Conservation (phyloP, 2,113 vertebrate genomes). For the Neopipo cinnamomea region DNA sequence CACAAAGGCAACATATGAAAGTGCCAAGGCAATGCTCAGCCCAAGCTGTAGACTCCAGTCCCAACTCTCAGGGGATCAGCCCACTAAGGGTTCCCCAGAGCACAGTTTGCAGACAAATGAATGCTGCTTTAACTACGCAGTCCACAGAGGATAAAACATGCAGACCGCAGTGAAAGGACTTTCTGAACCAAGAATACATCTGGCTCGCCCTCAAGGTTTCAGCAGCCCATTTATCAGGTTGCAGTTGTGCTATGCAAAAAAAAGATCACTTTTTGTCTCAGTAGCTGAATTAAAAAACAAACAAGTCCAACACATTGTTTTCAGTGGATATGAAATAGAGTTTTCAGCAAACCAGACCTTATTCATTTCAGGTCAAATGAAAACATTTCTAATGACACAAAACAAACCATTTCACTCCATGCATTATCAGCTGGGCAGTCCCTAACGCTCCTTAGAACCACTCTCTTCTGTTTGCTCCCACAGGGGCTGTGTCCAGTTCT, state of each 20-base stretch:
- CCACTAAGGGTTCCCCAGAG: background rate
- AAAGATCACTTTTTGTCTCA: background rate
- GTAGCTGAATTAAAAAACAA: background rate
- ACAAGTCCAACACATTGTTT: background rate
- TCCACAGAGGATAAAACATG: background rate
- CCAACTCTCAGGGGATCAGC: background rate
- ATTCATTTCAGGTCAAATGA: background rate
- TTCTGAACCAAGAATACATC: background rate
- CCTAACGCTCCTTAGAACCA: background rate
- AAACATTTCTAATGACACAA: background rate
- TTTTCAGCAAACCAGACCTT: background rate
- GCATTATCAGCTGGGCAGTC: background rate
- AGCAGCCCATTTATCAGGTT: background rate
- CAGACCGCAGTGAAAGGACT: background rate
- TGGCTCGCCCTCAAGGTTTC: background rate
- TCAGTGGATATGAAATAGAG: background rate
- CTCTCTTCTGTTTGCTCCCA: constrained; percentile 1
- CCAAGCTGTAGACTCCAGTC: background rate
- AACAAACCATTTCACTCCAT: background rate
- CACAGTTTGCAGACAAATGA: background rate
- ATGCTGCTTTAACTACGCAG: background rate
- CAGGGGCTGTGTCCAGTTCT: background rate
- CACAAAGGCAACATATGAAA: background rate
- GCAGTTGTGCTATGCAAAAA: background rate
- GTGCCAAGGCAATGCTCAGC: background rate